Percentiles rank a stretch among this genome's conserved stretches.
Evolutionary conservation across 2,113 vertebrate genomes (phyloP).

Genomic region (Calyptommatus sinebrachiatus): DNA sequence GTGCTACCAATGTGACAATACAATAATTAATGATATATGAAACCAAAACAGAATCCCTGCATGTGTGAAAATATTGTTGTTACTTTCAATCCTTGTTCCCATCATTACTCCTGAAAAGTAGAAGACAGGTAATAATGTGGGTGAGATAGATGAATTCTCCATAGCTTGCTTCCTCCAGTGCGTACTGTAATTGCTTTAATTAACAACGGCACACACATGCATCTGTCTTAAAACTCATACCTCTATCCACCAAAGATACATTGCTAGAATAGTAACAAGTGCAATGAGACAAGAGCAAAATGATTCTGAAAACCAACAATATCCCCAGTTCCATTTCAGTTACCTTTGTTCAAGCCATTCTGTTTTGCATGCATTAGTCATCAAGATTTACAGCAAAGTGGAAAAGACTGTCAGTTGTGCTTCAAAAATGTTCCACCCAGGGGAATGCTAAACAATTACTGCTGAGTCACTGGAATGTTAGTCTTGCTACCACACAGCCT

Average conservation of each 20-base stretch:
- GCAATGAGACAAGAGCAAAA: neutral
- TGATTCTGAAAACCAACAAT: neutral
- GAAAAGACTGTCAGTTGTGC: neutral
- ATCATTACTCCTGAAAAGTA: neutral
- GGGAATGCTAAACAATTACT: neutral
- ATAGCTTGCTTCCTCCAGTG: constrained; percentile 5
- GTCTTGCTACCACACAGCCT: neutral
- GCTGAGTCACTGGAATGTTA: neutral
- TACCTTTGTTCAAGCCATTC: neutral
- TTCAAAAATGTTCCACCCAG: neutral
- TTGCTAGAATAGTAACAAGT: accelerated
- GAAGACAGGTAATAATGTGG: neutral
- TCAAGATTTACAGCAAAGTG: neutral
- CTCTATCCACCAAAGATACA: constrained; percentile 1
- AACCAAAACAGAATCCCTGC: constrained; percentile 45
- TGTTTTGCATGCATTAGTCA: constrained; percentile 3
- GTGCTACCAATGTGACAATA: constrained; percentile 55
- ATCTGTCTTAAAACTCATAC: constrained; percentile 6
- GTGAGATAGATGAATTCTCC: neutral
- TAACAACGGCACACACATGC: accelerated
- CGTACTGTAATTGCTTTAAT: constrained; percentile 13
- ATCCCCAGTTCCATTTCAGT: accelerated
- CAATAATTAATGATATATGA: constrained; percentile 65
- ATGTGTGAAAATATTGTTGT: constrained; percentile 57
- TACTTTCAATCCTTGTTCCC: constrained; percentile 39